Conservation (phyloP, 2,888 invertebrate genomes). For the Pseudanteris insignis region DNA sequence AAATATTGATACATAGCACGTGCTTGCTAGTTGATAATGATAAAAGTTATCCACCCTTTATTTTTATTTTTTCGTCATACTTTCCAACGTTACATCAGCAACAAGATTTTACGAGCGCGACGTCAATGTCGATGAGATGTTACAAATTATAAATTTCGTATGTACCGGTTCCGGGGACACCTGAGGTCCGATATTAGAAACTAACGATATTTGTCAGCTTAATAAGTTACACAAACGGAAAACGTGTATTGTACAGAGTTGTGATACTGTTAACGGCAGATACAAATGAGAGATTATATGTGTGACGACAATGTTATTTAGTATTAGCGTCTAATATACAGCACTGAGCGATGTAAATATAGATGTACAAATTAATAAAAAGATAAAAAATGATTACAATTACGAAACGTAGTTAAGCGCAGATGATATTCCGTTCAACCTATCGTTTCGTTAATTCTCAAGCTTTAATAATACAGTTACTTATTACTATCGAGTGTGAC, state of each 20-base stretch:
- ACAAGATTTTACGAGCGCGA: too few species aligned
- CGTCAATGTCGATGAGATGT: constrained; percentile 14
- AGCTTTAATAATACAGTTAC: too few species aligned
- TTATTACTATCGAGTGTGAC: too few species aligned
- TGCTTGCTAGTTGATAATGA: too few species aligned
- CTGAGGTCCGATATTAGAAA: constrained; percentile 7
- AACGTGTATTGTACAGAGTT: constrained; percentile 41
- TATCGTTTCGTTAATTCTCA: too few species aligned
- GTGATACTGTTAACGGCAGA: constrained; percentile 39
- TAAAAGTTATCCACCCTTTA: too few species aligned
- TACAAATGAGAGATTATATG: constrained; percentile 39
- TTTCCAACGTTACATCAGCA: too few species aligned
- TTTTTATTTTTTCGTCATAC: too few species aligned
- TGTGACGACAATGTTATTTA: constrained; percentile 41
- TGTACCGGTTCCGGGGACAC: constrained; percentile 4
- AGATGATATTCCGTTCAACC: too few species aligned
- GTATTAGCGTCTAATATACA: constrained; percentile 23
- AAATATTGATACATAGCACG: too few species aligned
- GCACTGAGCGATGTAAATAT: constrained; percentile 36
- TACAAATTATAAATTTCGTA: constrained; percentile 6
- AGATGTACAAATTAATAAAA: constrained; percentile 44
- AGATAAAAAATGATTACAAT: too few species aligned
- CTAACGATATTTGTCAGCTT: constrained; percentile 18
- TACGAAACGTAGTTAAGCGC: too few species aligned
- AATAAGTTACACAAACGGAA: constrained; percentile 24